phyloP scores from a whole-genome alignment of 2,797 vertebrate species.

The Linurgus olivaceus region DNA sequence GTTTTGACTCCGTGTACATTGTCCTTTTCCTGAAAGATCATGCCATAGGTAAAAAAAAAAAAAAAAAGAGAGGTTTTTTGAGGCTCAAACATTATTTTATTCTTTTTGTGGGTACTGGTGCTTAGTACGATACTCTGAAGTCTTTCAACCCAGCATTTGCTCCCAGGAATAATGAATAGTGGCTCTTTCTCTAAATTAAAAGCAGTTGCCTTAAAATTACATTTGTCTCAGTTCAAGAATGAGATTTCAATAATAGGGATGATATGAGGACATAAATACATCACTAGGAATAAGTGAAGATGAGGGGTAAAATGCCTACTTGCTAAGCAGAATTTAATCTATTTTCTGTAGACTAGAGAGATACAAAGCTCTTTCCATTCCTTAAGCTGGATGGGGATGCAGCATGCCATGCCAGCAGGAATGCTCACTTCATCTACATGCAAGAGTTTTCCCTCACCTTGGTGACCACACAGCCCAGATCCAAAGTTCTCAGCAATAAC shows the following conservation, averaged over 20 bases:
- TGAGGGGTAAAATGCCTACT: background rate
- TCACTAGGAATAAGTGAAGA: background rate
- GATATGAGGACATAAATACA: background rate
- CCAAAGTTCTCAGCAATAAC: constrained; percentile 29
- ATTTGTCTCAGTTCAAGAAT: background rate
- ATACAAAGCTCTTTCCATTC: background rate
- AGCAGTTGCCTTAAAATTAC: background rate
- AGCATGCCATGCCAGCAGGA: background rate
- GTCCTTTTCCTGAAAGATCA: background rate
- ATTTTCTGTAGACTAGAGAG: background rate
- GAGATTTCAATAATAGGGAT: background rate
- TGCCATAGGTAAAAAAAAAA: background rate
- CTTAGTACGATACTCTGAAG: background rate
- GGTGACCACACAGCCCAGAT: constrained; percentile 30
- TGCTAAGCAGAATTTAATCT: background rate
- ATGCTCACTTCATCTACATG: constrained; percentile 68
- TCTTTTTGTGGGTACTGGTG: background rate
- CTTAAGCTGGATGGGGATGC: background rate
- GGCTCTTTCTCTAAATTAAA: background rate
- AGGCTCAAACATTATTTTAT: background rate
- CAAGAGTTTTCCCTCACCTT: constrained; percentile 35
- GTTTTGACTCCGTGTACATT: background rate
- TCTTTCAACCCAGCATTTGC: background rate
- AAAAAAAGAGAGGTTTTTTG: background rate
- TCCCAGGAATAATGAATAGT: background rate